Percentiles rank a stretch among this genome's conserved stretches.
Evolutionary conservation across 2,113 vertebrate species (phyloP).

Genomic region (Platichthys stellatus): DNA sequence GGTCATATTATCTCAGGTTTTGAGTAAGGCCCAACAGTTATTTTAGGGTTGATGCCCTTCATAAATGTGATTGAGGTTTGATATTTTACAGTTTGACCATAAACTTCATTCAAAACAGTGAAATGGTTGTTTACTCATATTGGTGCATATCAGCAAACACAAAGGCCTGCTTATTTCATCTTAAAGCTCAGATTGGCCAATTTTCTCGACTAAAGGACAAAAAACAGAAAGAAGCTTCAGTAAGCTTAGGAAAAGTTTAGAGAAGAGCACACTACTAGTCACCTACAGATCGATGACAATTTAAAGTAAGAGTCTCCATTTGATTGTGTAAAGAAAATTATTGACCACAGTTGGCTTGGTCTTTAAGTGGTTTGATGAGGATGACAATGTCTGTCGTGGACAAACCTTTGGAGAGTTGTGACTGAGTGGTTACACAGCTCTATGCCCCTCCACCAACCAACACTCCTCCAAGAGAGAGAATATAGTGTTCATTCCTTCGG

Average conservation of each 20-base stretch:
- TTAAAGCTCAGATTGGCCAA: too few relatives aligned
- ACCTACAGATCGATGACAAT: neutral
- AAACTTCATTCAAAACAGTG: too few relatives aligned
- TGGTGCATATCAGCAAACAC: too few relatives aligned
- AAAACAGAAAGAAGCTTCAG: neutral
- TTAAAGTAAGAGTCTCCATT: neutral
- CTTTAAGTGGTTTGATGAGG: neutral
- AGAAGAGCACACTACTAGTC: neutral
- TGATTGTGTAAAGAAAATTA: neutral
- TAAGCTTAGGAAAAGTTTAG: neutral
- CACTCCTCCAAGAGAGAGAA: neutral
- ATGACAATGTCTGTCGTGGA: neutral
- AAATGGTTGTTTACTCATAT: too few relatives aligned
- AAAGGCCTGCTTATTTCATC: neutral
- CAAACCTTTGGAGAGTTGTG: neutral
- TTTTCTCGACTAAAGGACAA: neutral
- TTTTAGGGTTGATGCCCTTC: too few relatives aligned
- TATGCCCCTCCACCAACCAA: too few relatives aligned
- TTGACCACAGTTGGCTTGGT: neutral
- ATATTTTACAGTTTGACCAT: too few relatives aligned
- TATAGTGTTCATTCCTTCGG: neutral
- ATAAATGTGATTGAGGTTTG: too few relatives aligned
- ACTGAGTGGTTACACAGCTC: too few relatives aligned
- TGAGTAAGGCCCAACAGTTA: too few relatives aligned
- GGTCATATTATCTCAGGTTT: too few relatives aligned